These are phyloP conservation scores for Tolypeutes matacus DNA, from an alignment of 2,797 vertebrate genomes.

Conservation along the genomic window DNA sequence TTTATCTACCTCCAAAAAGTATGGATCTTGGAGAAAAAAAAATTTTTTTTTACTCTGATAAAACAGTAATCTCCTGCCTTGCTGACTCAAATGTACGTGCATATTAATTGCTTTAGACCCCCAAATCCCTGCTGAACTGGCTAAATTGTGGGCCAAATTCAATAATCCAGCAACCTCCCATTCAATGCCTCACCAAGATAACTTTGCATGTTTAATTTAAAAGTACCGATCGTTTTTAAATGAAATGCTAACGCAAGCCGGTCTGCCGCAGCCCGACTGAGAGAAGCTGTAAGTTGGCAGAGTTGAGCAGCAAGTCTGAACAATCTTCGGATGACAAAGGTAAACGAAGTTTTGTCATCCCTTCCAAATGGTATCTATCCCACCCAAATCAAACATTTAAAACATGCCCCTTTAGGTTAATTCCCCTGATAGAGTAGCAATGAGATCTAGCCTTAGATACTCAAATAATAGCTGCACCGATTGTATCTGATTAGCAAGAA, in stretches of 20 bases:
- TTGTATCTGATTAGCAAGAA: constrained; percentile 69
- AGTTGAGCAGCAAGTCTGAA: neutral
- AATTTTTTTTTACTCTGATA: constrained; percentile 63
- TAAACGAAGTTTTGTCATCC: neutral
- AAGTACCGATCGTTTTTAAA: constrained; percentile 85
- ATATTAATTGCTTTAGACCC: constrained; percentile 80
- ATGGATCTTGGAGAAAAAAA: neutral
- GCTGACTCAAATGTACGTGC: constrained; percentile 75
- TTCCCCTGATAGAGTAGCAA: constrained; percentile 67
- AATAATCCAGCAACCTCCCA: constrained; percentile 82
- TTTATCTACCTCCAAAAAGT: constrained; percentile 65
- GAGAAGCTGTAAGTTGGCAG: neutral
- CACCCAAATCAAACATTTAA: constrained; percentile 68
- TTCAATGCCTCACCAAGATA: constrained; percentile 86
- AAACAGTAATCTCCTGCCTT: constrained; percentile 67
- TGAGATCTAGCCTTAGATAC: constrained; percentile 52
- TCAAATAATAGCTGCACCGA: constrained; percentile 49
- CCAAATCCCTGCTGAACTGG: constrained; percentile 82
- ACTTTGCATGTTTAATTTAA: constrained; percentile 86
- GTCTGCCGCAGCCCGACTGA: neutral
- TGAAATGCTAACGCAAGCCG: constrained; percentile 82
- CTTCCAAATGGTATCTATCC: constrained; percentile 65
- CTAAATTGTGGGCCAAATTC: constrained; percentile 83
- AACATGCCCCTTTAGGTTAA: constrained; percentile 68
- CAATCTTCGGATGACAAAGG: constrained; percentile 18